Conservation (phyloP, 1,140 invertebrate species). For the Nasonia giraulti region DNA sequence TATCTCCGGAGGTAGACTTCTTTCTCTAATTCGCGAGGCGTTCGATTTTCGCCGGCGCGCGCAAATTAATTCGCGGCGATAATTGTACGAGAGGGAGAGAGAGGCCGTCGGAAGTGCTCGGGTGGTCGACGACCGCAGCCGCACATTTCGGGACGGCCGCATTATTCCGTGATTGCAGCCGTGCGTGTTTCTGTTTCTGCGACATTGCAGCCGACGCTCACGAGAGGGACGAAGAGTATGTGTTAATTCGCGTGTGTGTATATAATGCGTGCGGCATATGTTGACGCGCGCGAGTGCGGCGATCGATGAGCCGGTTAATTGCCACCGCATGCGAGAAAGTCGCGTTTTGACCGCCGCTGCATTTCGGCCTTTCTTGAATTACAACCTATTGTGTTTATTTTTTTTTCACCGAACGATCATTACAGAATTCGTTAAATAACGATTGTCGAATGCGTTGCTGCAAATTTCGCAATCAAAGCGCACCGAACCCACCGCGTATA, state of each 20-base stretch:
- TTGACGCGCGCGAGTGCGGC: not conserved
- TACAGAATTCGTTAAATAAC: no score
- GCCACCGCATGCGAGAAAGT: no score
- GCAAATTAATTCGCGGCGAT: constrained; percentile 43
- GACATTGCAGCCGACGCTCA: not conserved
- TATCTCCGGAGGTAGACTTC: constrained; percentile 26
- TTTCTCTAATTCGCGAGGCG: constrained; percentile 34
- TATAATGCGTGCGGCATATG: not conserved
- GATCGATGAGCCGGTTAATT: constrained; percentile 21
- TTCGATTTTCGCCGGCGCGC: constrained; percentile 55
- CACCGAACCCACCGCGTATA: not conserved
- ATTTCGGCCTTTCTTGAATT: not conserved
- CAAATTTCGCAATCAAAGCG: not conserved
- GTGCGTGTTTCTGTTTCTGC: constrained; percentile 53
- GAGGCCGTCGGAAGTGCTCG: constrained; percentile 51
- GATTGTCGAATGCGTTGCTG: not conserved
- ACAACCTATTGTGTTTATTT: no score
- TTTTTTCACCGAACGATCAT: no score
- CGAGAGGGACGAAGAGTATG: constrained; percentile 23
- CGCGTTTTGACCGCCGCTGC: no score
- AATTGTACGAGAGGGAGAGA: constrained; percentile 36
- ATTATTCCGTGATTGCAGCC: constrained; percentile 72
- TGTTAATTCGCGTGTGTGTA: constrained; percentile 30
- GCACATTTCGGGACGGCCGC: constrained; percentile 69
- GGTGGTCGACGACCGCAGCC: constrained; percentile 65